Evolutionary conservation across 1,140 invertebrate genomes (phyloP).

Genomic region (Tetraneura akinire): DNA sequence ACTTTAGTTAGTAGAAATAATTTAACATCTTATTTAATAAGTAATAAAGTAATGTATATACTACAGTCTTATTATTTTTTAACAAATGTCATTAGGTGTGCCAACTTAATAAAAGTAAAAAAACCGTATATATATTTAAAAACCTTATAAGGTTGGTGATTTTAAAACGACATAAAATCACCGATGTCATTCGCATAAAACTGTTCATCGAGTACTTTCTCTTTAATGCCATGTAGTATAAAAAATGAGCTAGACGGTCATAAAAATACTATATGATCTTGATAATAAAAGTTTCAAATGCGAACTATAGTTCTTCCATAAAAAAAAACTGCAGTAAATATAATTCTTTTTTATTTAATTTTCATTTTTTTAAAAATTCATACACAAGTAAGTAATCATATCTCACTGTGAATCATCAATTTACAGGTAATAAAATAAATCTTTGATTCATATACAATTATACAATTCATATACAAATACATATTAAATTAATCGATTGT

Average conservation of each 20-base stretch:
- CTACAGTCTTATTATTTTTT: background rate
- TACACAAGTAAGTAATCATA: no score
- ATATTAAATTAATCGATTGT: no score
- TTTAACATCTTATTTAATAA: no score
- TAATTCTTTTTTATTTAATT: conserved; percentile 17
- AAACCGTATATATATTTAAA: no score
- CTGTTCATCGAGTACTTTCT: conserved; percentile 34
- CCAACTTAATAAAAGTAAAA: background rate
- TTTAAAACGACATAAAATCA: conserved; percentile 43
- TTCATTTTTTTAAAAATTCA: background rate
- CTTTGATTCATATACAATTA: no score
- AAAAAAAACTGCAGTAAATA: conserved; percentile 27
- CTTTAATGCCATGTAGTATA: conserved; percentile 41
- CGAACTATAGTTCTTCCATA: conserved; percentile 32
- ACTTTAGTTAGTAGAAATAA: no score
- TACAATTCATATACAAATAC: no score
- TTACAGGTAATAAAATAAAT: no score
- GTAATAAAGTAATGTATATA: no score
- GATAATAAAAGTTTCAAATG: conserved; percentile 40
- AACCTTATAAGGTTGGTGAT: conserved; percentile 28
- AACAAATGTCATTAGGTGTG: background rate
- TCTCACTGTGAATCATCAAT: no score
- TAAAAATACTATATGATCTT: conserved; percentile 37
- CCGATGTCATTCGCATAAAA: conserved; percentile 36
- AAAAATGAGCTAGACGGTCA: conserved; percentile 25